phyloP scores from a whole-genome alignment of 2,888 invertebrate species.

The Villa cingulata region DNA sequence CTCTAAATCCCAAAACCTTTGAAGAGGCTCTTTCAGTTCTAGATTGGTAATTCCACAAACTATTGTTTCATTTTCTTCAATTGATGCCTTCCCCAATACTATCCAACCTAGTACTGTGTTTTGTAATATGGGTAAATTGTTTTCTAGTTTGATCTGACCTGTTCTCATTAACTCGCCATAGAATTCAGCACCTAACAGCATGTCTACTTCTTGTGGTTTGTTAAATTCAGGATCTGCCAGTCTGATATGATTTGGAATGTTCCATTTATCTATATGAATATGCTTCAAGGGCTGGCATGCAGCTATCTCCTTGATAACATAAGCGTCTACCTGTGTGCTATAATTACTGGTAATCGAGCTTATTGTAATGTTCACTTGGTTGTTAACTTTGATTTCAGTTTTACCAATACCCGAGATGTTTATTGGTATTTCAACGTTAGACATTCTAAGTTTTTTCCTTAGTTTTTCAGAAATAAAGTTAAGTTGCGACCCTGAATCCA shows the following conservation, averaged over 20 bases:
- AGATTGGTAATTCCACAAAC: not conserved
- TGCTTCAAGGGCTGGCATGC: not conserved
- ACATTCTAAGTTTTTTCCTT: not conserved
- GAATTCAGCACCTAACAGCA: conserved; percentile 6
- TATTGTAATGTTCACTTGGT: not conserved
- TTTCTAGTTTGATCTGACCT: conserved; percentile 1
- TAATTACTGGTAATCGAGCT: not conserved
- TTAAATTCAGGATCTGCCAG: conserved; percentile 6
- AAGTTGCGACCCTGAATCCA: not conserved
- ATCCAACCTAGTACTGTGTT: conserved; percentile 6
- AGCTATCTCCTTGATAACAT: not conserved
- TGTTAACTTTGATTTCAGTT: not conserved
- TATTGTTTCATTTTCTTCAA: not conserved
- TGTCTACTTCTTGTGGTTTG: not conserved
- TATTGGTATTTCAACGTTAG: rapidly evolving
- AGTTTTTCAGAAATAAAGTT: not conserved
- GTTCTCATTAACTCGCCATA: conserved; percentile 3
- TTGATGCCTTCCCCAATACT: conserved; percentile 5
- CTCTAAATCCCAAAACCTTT: not conserved
- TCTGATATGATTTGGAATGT: not conserved
- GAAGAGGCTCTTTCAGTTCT: not conserved
- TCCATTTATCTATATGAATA: not conserved
- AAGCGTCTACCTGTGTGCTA: not conserved
- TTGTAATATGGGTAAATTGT: conserved; percentile 4
- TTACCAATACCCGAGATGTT: not conserved